These are phyloP conservation scores for Lithobates sylvaticus DNA, from an alignment of 2,797 vertebrate genomes.

Conservation along the genomic window DNA sequence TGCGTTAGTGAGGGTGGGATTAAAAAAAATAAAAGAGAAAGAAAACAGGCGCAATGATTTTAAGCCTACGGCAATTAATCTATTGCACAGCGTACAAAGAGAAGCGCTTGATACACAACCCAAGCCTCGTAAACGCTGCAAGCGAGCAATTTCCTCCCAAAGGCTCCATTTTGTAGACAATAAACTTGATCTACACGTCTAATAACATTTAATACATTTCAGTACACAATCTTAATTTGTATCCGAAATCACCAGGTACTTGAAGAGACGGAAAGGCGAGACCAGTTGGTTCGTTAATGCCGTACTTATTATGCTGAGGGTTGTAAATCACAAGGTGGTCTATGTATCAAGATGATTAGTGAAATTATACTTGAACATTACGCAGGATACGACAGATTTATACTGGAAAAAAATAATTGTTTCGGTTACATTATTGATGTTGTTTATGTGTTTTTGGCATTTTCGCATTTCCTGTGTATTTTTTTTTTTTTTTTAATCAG, in stretches of 20 bases:
- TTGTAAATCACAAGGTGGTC: constrained; percentile 34
- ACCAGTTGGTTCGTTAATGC: constrained; percentile 22
- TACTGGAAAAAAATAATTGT: constrained; percentile 27
- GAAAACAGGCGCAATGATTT: constrained; percentile 45
- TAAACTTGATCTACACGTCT: constrained; percentile 63
- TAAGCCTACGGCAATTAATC: constrained; percentile 49
- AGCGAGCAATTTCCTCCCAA: constrained; percentile 59
- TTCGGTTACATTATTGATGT: constrained; percentile 37
- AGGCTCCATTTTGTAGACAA: constrained; percentile 60
- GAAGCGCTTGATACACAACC: constrained; percentile 41
- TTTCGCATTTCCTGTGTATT: not conserved
- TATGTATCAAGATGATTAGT: constrained; percentile 40
- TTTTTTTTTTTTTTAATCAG: not conserved
- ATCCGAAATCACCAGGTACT: constrained; percentile 58
- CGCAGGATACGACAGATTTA: constrained; percentile 30
- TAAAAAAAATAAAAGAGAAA: not conserved
- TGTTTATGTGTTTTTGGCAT: not conserved
- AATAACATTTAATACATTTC: constrained; percentile 65
- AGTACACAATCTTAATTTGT: constrained; percentile 63
- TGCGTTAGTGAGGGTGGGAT: constrained; percentile 11
- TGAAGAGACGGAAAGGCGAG: constrained; percentile 28
- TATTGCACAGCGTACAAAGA: constrained; percentile 46
- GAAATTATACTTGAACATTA: constrained; percentile 28
- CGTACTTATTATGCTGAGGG: constrained; percentile 3
- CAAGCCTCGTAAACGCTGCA: constrained; percentile 55